phyloP scores from a whole-genome alignment of 2,113 vertebrate genomes.

The Mesembrinibis cayennensis region DNA sequence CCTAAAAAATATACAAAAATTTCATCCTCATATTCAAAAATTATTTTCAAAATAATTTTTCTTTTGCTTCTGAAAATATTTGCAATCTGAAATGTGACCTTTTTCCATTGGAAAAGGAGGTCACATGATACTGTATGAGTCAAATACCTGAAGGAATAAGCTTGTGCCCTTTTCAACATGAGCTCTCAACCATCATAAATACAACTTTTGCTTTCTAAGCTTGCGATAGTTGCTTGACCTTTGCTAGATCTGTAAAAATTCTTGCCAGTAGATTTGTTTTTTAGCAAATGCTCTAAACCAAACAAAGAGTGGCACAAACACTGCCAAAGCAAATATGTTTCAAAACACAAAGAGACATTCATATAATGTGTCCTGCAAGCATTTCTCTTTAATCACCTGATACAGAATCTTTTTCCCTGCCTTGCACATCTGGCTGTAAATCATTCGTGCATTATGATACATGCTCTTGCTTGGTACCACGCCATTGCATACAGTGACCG shows the following conservation, averaged over 20 bases:
- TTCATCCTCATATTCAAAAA: not conserved
- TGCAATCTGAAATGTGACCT: not conserved
- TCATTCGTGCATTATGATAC: rapidly evolving
- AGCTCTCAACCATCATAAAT: not conserved
- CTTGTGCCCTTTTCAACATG: conserved; percentile 1
- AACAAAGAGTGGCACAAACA: not conserved
- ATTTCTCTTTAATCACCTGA: not conserved
- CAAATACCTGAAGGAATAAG: conserved; percentile 1
- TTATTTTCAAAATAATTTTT: not conserved
- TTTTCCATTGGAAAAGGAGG: not conserved
- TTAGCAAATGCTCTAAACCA: not conserved
- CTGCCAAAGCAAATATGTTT: not conserved
- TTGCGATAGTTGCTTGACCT: not conserved
- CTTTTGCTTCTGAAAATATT: not conserved
- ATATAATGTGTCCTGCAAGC: not conserved
- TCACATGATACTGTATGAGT: not conserved
- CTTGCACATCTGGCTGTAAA: not conserved
- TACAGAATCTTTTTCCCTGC: not conserved
- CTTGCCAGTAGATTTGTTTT: not conserved
- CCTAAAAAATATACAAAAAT: not conserved
- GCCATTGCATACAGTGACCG: not conserved
- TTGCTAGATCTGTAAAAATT: not conserved
- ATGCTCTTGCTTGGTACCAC: not conserved
- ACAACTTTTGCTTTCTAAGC: not conserved
- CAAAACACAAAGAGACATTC: not conserved